phyloP scores from a whole-genome alignment of 2,888 invertebrate genomes.

The Mesorhabditis spiculigera region DNA sequence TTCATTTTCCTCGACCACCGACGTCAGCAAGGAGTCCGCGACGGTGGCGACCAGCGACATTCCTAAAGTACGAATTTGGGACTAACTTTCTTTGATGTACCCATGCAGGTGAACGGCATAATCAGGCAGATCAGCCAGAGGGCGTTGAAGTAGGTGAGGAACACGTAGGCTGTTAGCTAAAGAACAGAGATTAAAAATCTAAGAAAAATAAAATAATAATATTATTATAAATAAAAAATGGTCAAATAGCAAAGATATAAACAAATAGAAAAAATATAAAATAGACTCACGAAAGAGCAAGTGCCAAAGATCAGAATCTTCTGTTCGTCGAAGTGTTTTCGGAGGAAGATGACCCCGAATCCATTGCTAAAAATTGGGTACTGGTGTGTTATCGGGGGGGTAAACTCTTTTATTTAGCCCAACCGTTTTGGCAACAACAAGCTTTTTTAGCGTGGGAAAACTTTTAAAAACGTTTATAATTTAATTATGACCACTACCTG shows the following conservation, averaged over 20 bases:
- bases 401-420: not conserved
- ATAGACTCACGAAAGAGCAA: constrained; percentile 31
- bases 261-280: not conserved
- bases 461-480: not conserved
- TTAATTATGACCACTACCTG: not conserved
- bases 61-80: constrained; percentile 25
- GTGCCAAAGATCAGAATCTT: constrained; percentile 34
- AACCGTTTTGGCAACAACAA: not conserved
- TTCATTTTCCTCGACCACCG: constrained; percentile 37
- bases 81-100: not conserved
- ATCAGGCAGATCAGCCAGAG: constrained; percentile 38
- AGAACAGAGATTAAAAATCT: constrained; percentile 7
- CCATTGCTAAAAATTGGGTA: constrained; percentile 44
- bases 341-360: constrained; percentile 40
- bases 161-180: constrained; percentile 25
- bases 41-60: constrained; percentile 39
- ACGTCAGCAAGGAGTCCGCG: constrained; percentile 36
- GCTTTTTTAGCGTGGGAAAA: no score
- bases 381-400: constrained; percentile 11
- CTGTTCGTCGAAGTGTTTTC: constrained; percentile 39
- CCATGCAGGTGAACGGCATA: constrained; percentile 26
- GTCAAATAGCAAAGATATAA: not conserved
- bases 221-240: not conserved
- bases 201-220: not conserved
- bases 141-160: constrained; percentile 28